Evolutionary conservation across 1,140 invertebrate species (phyloP), one percentile per base, ranked within the genome.

Genomic region (Drosophila kurseongensis): DNA sequence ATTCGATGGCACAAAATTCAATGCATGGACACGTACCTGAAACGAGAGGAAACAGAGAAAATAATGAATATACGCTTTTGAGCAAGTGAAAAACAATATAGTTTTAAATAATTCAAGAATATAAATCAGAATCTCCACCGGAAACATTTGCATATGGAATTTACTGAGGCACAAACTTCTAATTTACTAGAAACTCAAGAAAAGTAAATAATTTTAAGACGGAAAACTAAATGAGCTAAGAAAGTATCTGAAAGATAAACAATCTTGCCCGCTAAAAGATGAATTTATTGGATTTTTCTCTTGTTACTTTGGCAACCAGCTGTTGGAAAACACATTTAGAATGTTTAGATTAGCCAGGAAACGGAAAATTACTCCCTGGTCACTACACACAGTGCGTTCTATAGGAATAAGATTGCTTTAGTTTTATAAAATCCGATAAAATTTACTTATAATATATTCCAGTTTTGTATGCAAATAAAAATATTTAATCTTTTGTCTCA

Each of bases 1-100:
- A 62, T 50, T 65, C 27, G 48, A n/a, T 69, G 48, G 48, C 48
- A 45, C 29, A 56, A 71, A 71, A 69, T 71, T 63, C 38, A 67
- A 67, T 66, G 51, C 48, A 75, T 58, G 40, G 48, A 75, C 72
- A 76, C 73, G 73, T 76, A 76, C 73, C 73, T 76, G 73, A 41
- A 76, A 76, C 35, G 61, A 73, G 48, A 75, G 36, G 58, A 32
- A 44, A 58, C 0, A 44, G 9, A 54, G 7, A 27, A 36, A 38
- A 45, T 29, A 51, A 44, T 62, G n/a, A 63, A 29, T 35, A 55
- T 14, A n/a, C n/a, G 36, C 35, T 36, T 36, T 35, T 14, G n/a
- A 13, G 32, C 36, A 69, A 71, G 29, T 35, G 50, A 18, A n/a
- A 68, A 56, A 57, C 51, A 48, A 16, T 36, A 29, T 27, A 35